Evolutionary conservation across 2,888 invertebrate genomes (phyloP).

Genomic region (Auanema freiburgensis): DNA sequence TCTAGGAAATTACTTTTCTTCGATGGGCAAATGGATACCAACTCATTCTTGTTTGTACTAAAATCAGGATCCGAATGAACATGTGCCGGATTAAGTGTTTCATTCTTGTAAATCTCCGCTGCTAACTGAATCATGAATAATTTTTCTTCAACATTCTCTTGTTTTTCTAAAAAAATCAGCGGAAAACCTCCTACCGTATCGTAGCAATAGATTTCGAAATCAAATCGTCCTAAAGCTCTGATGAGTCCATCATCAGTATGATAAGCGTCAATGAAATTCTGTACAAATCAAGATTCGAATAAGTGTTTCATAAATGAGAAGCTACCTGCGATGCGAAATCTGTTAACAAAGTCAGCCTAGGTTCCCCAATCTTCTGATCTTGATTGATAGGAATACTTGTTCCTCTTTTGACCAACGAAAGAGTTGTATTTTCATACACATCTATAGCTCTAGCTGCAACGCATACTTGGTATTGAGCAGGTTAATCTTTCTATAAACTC

Average conservation of each 20-base stretch:
- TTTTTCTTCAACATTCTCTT: conserved; percentile 3
- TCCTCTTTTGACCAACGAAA: conserved; percentile 26
- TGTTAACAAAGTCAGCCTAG: conserved; percentile 38
- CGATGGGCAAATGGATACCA: conserved; percentile 6
- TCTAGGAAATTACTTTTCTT: neutral
- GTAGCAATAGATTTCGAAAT: conserved; percentile 21
- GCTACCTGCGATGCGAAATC: conserved; percentile 41
- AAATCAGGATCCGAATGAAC: conserved; percentile 20
- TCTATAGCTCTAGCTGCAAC: conserved; percentile 11
- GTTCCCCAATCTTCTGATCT: conserved; percentile 5
- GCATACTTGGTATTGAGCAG: neutral
- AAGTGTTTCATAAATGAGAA: neutral
- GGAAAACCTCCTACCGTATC: conserved; percentile 13
- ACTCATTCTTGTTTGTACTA: neutral
- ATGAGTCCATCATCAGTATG: conserved; percentile 9
- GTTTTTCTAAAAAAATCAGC: conserved; percentile 2
- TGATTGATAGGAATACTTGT: conserved; percentile 8
- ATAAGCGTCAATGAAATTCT: conserved; percentile 22
- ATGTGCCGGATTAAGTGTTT: conserved; percentile 11
- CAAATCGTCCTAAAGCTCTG: conserved; percentile 14
- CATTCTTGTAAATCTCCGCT: conserved; percentile 27
- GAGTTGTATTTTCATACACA: conserved; percentile 24
- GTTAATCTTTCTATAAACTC: conserved; percentile 9
- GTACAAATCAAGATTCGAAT: neutral
- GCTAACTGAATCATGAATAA: conserved; percentile 23